phyloP scores from a whole-genome alignment of 2,888 invertebrate species.

The Oligia fasciuncula region DNA sequence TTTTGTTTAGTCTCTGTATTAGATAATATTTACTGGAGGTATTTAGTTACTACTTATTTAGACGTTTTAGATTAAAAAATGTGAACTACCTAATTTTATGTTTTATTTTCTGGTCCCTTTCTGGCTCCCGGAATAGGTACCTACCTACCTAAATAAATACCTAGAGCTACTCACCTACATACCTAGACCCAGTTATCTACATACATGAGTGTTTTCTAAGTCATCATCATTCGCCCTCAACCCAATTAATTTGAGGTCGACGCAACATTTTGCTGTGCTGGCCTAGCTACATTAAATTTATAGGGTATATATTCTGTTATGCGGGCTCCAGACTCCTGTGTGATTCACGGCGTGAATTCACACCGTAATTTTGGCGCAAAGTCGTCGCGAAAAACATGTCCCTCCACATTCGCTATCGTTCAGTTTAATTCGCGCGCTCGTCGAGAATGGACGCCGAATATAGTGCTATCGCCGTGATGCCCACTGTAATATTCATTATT shows the following conservation, averaged over 20 bases:
- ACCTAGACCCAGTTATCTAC: neutral
- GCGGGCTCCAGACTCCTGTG: no score
- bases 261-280: neutral
- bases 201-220: neutral
- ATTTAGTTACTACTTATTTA: slow-evolving; percentile 43
- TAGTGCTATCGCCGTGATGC: no score
- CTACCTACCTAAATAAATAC: neutral
- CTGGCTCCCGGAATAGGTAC: neutral
- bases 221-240: neutral
- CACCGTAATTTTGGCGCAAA: no score
- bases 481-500: no score
- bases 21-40: slow-evolving; percentile 49
- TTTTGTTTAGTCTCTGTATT: slow-evolving; percentile 51
- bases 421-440: no score
- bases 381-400: no score
- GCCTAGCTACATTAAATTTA: no score
- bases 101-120: slow-evolving; percentile 30
- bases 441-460: no score
- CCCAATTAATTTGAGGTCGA: no score
- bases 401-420: no score
- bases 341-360: no score
- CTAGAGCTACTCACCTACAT: neutral
- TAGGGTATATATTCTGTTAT: no score
- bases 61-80: slow-evolving; percentile 58
- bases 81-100: slow-evolving; percentile 15